Evolutionary conservation across 1,140 invertebrate genomes (phyloP), one percentile per base, ranked within the genome.

Genomic region (Hermetia illucens): DNA sequence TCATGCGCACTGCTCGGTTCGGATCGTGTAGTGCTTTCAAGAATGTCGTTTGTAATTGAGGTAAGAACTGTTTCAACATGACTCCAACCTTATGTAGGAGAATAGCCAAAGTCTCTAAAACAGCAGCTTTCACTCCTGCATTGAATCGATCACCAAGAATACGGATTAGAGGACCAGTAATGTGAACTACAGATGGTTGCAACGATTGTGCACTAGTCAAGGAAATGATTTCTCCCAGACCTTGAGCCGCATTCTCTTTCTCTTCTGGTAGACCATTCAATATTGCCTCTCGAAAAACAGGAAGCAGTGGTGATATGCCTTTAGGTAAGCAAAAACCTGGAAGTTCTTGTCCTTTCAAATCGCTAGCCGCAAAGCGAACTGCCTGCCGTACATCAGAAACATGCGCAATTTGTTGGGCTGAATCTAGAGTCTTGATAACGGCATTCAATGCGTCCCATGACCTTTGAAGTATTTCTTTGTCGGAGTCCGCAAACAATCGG

Each of bases 41-140:
- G 63, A 98, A 98, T 4, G 94, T 97, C 15, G 92, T 96, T 71
- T 98, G 93, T 8, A 98, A 69, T 68, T 98, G 94, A 9, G 95
- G 94, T 49, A 98, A 68, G 64, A 98, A 98, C 55, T 97, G 92
- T 64, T 94, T 96, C 55, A 98, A 62, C 74, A 92, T 83, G 8
- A 82, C 71, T 13, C 89, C 88, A 41, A 91, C 85, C 71, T 93
- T 94, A 12, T 79, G 75, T n/a, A 98, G 65, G 15, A 98, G 67
- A 35, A 89, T 72, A 2, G 88, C 87, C 15, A 99, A 66, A 1
- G 91, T 94, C 55, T 97, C 91, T 4, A 98, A 65, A 9, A 98
- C 89, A 19, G 94, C 91, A 0, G 90, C 86, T 66, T 98, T 98
- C 0, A 98, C 87, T 50, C 79, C 87, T 52, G 81, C 78, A 43